Evolutionary conservation across 2,888 invertebrate species (phyloP).

Genomic region (Ecdyonurus torrentis): DNA sequence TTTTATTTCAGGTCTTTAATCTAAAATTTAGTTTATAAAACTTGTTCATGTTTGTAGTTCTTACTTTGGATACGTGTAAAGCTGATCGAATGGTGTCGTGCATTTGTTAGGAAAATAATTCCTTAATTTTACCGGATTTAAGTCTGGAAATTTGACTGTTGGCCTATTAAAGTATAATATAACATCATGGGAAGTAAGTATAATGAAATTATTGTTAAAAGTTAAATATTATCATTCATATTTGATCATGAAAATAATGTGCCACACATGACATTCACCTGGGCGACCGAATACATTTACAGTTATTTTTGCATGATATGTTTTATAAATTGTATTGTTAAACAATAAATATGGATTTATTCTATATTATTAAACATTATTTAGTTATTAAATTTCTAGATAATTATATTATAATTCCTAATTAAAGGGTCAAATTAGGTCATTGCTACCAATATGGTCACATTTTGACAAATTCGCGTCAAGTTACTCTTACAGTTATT

Average conservation of each 20-base stretch:
- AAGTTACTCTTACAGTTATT: too few species aligned
- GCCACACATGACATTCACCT: not conserved
- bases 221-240: slow-evolving; percentile 21
- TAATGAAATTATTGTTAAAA: slow-evolving; percentile 21
- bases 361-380: too few species aligned
- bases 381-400: too few species aligned
- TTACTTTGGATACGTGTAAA: slow-evolving; percentile 7
- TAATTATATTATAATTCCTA: too few species aligned
- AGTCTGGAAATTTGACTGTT: not conserved
- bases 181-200: slow-evolving; percentile 46
- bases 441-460: not conserved
- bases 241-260: too few species aligned
- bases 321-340: too few species aligned
- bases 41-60: not conserved
- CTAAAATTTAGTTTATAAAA: not conserved
- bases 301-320: too few species aligned
- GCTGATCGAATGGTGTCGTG: not conserved
- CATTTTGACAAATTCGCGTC: too few species aligned
- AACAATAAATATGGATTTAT: too few species aligned
- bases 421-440: not conserved
- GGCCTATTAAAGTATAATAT: not conserved
- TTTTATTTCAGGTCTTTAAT: too few species aligned
- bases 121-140: not conserved
- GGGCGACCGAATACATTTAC: too few species aligned
- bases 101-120: not conserved